phyloP scores from a whole-genome alignment of 1,140 invertebrate species.

The Cydia amplana region DNA sequence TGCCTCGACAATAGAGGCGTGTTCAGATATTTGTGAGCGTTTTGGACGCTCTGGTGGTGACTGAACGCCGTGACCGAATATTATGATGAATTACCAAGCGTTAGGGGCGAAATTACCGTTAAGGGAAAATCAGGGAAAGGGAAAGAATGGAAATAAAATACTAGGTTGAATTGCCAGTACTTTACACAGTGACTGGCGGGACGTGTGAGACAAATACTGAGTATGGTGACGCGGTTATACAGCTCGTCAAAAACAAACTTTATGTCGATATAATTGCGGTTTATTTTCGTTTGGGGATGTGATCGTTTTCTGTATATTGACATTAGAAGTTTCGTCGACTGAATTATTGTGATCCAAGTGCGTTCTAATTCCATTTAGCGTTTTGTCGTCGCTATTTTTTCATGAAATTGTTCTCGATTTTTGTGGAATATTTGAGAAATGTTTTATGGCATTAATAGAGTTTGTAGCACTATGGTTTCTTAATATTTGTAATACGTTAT shows the following conservation, averaged over 20 bases:
- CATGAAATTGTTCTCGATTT: constrained; percentile 49
- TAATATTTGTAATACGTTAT: too few relatives aligned
- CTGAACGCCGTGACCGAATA: constrained; percentile 34
- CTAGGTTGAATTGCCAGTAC: constrained; percentile 68
- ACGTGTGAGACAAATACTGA: constrained; percentile 64
- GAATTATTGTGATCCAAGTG: constrained; percentile 58
- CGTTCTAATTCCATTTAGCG: constrained; percentile 54
- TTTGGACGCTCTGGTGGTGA: too few relatives aligned
- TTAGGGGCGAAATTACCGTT: constrained; percentile 48
- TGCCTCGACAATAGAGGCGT: too few relatives aligned
- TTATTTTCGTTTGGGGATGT: constrained; percentile 35
- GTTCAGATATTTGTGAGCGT: too few relatives aligned
- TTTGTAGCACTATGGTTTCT: background rate
- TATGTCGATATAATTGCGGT: constrained; percentile 36
- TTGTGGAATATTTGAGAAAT: constrained; percentile 41
- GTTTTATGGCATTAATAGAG: background rate
- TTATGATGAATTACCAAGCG: constrained; percentile 39
- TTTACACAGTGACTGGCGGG: constrained; percentile 61
- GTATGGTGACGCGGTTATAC: constrained; percentile 49
- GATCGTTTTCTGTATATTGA: constrained; percentile 45
- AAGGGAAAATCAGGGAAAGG: constrained; percentile 37
- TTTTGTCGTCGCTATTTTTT: constrained; percentile 50
- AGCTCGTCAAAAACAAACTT: constrained; percentile 39
- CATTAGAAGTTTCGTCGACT: constrained; percentile 48
- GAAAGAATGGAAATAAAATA: constrained; percentile 59